Evolutionary conservation across 2,797 vertebrate species (phyloP).

Genomic region (Anisognathus igniventris): DNA sequence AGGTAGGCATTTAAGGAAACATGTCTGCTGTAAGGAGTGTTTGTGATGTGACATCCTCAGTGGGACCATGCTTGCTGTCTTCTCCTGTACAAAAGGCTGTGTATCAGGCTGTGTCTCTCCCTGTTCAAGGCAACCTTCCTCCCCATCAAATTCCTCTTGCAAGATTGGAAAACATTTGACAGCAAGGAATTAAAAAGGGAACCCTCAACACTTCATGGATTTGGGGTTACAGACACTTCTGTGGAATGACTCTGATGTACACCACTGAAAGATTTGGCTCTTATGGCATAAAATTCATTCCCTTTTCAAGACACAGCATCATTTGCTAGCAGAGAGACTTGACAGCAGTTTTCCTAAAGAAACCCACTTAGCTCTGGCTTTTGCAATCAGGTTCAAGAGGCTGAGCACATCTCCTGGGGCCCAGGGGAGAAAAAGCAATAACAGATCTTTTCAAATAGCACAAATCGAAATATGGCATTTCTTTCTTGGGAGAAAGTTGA

Average conservation of each 20-base stretch:
- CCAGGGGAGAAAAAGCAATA: background rate
- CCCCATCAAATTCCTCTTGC: background rate
- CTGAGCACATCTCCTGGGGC: background rate
- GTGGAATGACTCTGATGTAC: background rate
- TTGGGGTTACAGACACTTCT: background rate
- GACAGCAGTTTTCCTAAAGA: background rate
- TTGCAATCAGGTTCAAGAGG: background rate
- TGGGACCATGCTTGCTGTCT: background rate
- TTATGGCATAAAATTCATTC: background rate
- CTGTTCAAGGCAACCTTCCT: rapidly evolving
- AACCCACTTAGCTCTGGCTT: background rate
- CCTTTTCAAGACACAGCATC: background rate
- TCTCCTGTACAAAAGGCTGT: background rate
- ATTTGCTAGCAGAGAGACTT: background rate
- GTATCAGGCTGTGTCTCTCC: background rate
- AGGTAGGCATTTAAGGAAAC: background rate
- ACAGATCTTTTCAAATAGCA: background rate
- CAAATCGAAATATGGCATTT: background rate
- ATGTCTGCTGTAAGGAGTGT: background rate
- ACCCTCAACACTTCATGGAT: background rate
- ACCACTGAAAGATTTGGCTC: background rate
- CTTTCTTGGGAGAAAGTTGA: background rate
- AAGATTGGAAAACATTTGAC: background rate
- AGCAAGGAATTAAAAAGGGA: background rate
- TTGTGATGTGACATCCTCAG: background rate